Evolutionary conservation across 2,797 vertebrate genomes (phyloP).

Genomic region (Myioborus miniatus): DNA sequence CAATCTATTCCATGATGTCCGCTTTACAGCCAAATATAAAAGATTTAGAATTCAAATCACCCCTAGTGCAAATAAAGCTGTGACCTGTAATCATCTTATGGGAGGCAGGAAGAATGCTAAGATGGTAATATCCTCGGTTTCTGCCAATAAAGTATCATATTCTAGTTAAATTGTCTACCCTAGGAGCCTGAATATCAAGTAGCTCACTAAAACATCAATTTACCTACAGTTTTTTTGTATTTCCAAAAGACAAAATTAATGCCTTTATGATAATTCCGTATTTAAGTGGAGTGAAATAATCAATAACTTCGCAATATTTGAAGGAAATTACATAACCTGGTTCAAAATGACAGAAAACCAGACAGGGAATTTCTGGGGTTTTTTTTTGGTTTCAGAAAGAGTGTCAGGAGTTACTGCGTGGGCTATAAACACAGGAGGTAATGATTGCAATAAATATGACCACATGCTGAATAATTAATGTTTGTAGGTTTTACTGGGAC

Average conservation of each 20-base stretch:
- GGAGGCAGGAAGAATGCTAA: not conserved
- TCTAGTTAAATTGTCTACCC: not conserved
- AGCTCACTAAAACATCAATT: not conserved
- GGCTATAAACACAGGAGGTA: not conserved
- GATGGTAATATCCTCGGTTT: not conserved
- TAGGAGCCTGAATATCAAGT: not conserved
- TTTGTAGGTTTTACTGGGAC: not conserved
- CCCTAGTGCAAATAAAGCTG: not conserved
- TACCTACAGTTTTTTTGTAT: not conserved
- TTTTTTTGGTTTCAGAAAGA: not conserved
- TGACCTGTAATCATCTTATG: not conserved
- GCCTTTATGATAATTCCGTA: not conserved
- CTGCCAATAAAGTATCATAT: not conserved
- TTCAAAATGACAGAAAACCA: not conserved
- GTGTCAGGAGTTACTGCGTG: not conserved
- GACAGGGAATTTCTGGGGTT: not conserved
- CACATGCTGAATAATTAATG: conserved; percentile 21
- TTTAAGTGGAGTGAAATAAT: not conserved
- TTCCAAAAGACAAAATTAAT: not conserved
- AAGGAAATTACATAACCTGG: not conserved
- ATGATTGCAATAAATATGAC: not conserved
- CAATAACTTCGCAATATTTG: not conserved
- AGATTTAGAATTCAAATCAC: not conserved
- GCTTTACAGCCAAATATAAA: not conserved
- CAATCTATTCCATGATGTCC: not conserved